A percentile compares a stretch with the other conserved stretches of the same genome.
Conservation (phyloP, 2,797 vertebrate genomes). For the Rousettus madagascariensis region DNA sequence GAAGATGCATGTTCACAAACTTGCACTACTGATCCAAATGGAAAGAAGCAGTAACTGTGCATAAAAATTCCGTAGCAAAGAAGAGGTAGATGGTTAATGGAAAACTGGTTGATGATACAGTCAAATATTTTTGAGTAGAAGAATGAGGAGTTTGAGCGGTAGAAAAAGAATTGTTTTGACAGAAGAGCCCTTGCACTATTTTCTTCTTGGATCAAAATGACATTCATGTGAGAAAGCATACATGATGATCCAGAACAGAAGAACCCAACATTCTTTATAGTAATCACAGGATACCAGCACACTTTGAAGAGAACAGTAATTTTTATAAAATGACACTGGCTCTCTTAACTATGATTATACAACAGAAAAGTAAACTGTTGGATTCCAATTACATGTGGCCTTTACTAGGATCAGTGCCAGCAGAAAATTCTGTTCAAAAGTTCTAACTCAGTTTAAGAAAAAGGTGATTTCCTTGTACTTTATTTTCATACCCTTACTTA, state of each 20-base stretch:
- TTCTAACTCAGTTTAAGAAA: not conserved
- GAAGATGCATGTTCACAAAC: not conserved
- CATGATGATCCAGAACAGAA: not conserved
- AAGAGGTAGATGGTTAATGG: not conserved
- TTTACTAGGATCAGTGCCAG: not conserved
- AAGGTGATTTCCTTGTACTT: not conserved
- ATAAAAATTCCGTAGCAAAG: not conserved
- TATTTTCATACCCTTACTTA: conserved; percentile 55
- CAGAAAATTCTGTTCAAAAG: not conserved
- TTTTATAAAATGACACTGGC: not conserved
- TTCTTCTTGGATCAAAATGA: not conserved
- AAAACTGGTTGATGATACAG: not conserved
- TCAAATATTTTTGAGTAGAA: not conserved
- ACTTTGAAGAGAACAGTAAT: not conserved
- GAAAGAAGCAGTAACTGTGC: not conserved
- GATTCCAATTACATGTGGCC: not conserved
- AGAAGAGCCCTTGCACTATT: not conserved
- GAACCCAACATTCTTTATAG: not conserved
- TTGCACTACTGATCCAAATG: not conserved
- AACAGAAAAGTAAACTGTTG: not conserved
- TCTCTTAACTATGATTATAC: not conserved
- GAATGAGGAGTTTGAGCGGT: not conserved
- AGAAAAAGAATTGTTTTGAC: not conserved
- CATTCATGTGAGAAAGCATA: not conserved
- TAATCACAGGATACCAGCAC: not conserved